Conservation (phyloP, 2,797 vertebrate species). For the Tokudaia muenninki region DNA sequence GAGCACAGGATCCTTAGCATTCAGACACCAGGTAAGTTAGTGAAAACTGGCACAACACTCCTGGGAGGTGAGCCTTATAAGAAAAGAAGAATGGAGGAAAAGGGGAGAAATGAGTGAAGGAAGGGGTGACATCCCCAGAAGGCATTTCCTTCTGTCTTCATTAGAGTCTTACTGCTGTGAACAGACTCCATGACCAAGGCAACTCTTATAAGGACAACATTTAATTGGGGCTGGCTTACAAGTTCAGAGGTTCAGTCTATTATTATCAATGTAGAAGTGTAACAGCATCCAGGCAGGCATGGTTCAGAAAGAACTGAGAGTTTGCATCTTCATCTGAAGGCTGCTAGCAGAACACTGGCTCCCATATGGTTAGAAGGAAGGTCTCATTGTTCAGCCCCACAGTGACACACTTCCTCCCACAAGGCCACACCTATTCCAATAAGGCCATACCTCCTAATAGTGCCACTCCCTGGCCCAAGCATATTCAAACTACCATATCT, state of each 20-base stretch:
- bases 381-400: neutral
- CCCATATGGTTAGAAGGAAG: neutral
- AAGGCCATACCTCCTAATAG: neutral
- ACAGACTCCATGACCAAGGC: neutral
- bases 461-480: neutral
- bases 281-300: neutral
- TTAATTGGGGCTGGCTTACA: neutral
- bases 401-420: neutral
- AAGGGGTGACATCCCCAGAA: neutral
- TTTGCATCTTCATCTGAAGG: neutral
- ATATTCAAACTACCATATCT: neutral
- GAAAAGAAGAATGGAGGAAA: rapidly evolving
- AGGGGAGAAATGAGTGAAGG: neutral
- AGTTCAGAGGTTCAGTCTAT: neutral
- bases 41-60: neutral
- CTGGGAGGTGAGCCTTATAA: neutral
- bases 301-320: neutral
- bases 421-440: neutral
- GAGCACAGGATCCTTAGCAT: neutral
- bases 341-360: neutral
- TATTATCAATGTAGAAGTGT: neutral
- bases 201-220: too few species aligned
- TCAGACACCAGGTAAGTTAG: neutral
- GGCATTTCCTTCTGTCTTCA: neutral
- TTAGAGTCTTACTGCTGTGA: neutral